Conservation (phyloP, 2,797 vertebrate genomes). For the Phoxinus dragarum region DNA sequence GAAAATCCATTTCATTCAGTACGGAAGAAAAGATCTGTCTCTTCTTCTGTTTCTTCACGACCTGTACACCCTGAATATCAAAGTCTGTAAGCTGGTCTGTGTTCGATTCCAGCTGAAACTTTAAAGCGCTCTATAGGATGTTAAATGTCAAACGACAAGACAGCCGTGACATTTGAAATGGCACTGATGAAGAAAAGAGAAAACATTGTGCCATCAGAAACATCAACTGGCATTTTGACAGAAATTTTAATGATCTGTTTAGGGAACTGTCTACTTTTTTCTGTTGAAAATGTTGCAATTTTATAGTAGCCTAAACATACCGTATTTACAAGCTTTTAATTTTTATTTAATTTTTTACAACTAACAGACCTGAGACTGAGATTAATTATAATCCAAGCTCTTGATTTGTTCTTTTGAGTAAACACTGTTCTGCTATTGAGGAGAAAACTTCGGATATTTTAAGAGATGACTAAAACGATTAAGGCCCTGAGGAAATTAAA, state of each 20-base stretch:
- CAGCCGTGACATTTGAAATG: background rate
- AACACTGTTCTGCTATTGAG: background rate
- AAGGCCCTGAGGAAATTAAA: background rate
- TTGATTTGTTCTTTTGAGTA: background rate
- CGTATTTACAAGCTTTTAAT: no score
- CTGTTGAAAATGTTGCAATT: background rate
- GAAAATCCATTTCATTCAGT: background rate
- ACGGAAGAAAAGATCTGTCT: background rate
- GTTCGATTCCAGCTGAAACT: background rate
- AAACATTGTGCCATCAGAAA: background rate
- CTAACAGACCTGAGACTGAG: background rate
- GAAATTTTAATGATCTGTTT: background rate
- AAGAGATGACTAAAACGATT: background rate
- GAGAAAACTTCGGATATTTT: background rate
- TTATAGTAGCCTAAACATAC: background rate
- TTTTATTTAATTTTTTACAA: no score
- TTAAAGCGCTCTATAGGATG: background rate
- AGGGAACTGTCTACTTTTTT: background rate
- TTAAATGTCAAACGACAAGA: background rate
- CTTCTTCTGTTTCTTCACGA: no score
- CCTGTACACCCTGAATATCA: no score
- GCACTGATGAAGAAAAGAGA: background rate
- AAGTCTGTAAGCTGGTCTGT: background rate
- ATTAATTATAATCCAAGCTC: background rate
- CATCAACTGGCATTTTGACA: constrained; percentile 1